Conservation (phyloP, 2,113 vertebrate species). For the Zosterops japonicus region DNA sequence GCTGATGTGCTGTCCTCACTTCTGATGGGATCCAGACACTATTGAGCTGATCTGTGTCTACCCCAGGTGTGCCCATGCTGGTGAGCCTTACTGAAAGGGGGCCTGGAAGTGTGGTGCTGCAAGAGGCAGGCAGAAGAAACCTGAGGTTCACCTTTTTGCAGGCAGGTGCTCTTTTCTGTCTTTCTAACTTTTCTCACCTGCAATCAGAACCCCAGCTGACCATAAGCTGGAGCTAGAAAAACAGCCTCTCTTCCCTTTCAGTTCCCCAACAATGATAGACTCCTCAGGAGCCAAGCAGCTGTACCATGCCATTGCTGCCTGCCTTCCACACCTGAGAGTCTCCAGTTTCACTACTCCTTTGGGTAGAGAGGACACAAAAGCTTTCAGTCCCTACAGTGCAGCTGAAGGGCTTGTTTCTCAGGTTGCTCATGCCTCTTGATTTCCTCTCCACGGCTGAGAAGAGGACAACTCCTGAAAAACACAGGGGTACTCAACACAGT, state of each 20-base stretch:
- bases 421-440: background rate
- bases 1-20: accelerated
- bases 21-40: background rate
- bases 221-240: background rate
- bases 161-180: background rate
- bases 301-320: background rate
- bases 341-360: background rate
- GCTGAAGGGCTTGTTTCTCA: background rate
- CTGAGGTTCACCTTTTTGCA: background rate
- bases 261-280: background rate
- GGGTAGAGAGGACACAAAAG: background rate
- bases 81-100: background rate
- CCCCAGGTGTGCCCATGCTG: background rate
- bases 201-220: background rate
- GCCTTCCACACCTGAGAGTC: background rate
- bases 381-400: background rate
- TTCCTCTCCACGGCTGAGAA: background rate
- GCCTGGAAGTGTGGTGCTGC: background rate
- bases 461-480: background rate
- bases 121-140: background rate
- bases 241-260: background rate
- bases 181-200: background rate
- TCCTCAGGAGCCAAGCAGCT: background rate
- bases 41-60: background rate
- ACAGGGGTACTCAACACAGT: accelerated